phyloP scores from a whole-genome alignment of 2,113 vertebrate species.

The Fulica atra region DNA sequence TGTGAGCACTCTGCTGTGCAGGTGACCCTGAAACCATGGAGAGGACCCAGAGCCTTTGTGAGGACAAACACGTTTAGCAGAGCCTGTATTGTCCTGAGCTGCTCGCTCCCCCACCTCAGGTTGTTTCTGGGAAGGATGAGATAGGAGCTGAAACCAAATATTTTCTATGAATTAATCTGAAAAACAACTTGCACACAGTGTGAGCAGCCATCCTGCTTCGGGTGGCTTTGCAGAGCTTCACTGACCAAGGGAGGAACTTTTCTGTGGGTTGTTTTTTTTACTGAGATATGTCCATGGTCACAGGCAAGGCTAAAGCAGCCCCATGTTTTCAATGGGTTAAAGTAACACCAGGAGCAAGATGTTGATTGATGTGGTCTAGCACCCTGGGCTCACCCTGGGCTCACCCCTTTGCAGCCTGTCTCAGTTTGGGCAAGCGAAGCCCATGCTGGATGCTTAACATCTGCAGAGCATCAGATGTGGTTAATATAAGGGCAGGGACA shows the following conservation, averaged over 20 bases:
- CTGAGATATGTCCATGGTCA: too few relatives aligned
- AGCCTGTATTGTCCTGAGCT: neutral
- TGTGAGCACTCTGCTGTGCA: rapidly evolving
- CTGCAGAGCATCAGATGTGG: neutral
- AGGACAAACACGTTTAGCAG: neutral
- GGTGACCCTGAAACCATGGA: neutral
- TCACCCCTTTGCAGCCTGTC: neutral
- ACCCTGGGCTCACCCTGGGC: rapidly evolving
- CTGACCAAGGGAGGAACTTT: neutral
- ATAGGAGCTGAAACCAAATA: neutral
- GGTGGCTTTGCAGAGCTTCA: neutral
- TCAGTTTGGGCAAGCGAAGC: neutral
- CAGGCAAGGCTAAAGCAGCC: neutral
- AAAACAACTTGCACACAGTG: neutral
- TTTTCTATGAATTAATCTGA: neutral
- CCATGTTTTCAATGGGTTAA: neutral
- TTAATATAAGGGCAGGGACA: neutral
- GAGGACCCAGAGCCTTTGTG: neutral
- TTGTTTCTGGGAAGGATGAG: neutral
- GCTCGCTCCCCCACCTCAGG: rapidly evolving
- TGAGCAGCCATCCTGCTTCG: neutral
- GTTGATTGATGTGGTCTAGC: rapidly evolving
- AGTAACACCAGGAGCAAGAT: rapidly evolving
- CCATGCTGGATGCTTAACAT: neutral
- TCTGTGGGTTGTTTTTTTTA: rapidly evolving